phyloP scores from a whole-genome alignment of 2,113 vertebrate species.

The Passerina amoena region DNA sequence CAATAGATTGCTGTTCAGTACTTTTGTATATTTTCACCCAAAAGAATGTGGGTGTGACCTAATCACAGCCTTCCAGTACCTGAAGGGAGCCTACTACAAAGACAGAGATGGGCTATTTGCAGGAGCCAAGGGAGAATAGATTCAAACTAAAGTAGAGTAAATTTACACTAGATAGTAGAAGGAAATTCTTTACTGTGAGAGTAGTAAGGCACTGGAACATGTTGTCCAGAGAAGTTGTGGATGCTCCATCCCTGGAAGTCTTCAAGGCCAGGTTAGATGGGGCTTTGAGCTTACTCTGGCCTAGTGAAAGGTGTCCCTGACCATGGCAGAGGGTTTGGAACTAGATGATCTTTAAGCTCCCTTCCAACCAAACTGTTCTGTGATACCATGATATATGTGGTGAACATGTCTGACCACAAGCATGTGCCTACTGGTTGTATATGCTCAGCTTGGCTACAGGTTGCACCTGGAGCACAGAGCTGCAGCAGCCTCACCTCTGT shows the following conservation, averaged over 20 bases:
- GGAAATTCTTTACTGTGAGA: neutral
- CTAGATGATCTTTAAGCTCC: neutral
- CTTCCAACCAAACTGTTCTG: neutral
- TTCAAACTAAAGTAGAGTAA: neutral
- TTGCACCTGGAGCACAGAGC: neutral
- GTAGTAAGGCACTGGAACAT: neutral
- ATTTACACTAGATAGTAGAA: neutral
- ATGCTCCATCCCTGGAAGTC: neutral
- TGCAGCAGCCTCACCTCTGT: neutral
- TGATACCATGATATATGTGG: no score
- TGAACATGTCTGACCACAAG: neutral
- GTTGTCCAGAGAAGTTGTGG: neutral
- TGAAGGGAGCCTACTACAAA: neutral
- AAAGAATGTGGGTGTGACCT: neutral
- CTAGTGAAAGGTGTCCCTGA: neutral
- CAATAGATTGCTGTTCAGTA: neutral
- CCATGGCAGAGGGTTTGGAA: no score
- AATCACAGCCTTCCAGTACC: neutral
- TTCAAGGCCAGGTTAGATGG: neutral
- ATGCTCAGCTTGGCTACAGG: fast-evolving
- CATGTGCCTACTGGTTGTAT: neutral
- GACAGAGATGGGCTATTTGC: neutral
- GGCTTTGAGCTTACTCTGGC: neutral
- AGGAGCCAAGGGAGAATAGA: neutral
- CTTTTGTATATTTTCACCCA: neutral